Conservation (phyloP, 2,888 invertebrate species). For the Andrena trimmerana region DNA sequence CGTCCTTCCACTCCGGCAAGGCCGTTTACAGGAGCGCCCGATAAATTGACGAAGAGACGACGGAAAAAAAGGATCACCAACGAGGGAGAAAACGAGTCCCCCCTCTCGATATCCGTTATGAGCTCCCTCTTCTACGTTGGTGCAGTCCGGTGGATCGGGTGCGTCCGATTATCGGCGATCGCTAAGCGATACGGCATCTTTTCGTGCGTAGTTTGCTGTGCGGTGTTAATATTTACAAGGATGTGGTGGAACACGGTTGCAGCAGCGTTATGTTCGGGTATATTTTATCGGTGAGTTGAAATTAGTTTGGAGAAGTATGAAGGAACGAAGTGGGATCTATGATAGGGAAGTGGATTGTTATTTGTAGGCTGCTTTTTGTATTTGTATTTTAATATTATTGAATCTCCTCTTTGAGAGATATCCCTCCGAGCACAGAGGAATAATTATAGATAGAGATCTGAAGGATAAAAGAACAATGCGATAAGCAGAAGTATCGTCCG, state of each 20-base stretch:
- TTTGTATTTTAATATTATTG: too few relatives aligned
- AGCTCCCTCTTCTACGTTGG: background rate
- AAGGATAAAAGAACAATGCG: background rate
- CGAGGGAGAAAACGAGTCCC: slow-evolving; percentile 50
- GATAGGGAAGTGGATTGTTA: background rate
- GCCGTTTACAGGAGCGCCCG: slow-evolving; percentile 64
- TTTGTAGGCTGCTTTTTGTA: too few relatives aligned
- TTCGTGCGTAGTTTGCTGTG: background rate
- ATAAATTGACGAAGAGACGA: slow-evolving; percentile 57
- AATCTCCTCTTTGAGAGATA: background rate
- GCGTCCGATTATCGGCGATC: background rate
- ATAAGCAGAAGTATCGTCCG: slow-evolving; percentile 2
- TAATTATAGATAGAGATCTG: background rate
- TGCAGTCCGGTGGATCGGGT: background rate
- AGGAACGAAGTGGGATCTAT: background rate
- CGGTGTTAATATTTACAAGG: background rate
- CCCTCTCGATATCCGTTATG: slow-evolving; percentile 22
- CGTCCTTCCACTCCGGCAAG: slow-evolving; percentile 68
- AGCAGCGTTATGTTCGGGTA: background rate
- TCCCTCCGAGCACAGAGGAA: background rate
- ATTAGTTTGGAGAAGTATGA: background rate
- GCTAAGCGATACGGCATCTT: background rate
- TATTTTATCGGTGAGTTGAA: background rate
- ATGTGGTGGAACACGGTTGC: background rate
- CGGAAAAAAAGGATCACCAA: slow-evolving; percentile 40